A percentile compares a stretch with the other conserved stretches of the same genome.
phyloP scores from a whole-genome alignment of 2,113 vertebrate genomes.

The Arizona elegans region DNA sequence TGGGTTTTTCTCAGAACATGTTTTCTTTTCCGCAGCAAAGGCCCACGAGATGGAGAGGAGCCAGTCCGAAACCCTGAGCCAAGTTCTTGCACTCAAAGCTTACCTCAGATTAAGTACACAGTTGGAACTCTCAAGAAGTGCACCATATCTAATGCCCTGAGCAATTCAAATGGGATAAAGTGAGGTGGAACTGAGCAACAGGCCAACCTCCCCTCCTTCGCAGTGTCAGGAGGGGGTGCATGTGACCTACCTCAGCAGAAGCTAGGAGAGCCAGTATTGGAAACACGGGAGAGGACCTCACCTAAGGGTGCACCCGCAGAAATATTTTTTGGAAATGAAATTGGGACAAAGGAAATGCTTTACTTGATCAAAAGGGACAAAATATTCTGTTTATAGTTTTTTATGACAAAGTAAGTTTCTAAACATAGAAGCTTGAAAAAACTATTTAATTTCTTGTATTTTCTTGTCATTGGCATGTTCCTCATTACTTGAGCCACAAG shows the following conservation, averaged over 20 bases:
- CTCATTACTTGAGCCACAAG: conserved; percentile 13
- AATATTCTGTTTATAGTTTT: conserved; percentile 9
- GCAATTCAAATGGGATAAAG: conserved; percentile 35
- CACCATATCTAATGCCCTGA: neutral
- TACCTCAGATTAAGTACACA: conserved; percentile 62
- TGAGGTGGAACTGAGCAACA: conserved; percentile 40
- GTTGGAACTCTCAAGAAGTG: conserved; percentile 37
- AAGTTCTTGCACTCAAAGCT: conserved; percentile 35
- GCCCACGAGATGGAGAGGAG: conserved; percentile 42
- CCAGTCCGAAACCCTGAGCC: conserved; percentile 45
- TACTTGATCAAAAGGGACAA: conserved; percentile 1
- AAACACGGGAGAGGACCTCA: neutral
- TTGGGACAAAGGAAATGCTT: conserved; percentile 13
- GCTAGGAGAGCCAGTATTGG: conserved; percentile 2
- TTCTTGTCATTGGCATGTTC: conserved; percentile 11
- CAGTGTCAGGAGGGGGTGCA: neutral
- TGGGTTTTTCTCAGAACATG: neutral
- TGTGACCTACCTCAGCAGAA: conserved; percentile 59
- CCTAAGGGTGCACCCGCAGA: neutral
- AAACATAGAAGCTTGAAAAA: neutral
- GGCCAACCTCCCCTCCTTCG: conserved; percentile 2
- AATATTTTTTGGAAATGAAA: conserved; percentile 30
- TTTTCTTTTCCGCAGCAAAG: conserved; percentile 34
- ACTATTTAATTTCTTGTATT: conserved; percentile 23
- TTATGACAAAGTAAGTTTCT: conserved; percentile 28